Evolutionary conservation across 2,113 vertebrate species (phyloP).

Genomic region (Anguilla japonica): DNA sequence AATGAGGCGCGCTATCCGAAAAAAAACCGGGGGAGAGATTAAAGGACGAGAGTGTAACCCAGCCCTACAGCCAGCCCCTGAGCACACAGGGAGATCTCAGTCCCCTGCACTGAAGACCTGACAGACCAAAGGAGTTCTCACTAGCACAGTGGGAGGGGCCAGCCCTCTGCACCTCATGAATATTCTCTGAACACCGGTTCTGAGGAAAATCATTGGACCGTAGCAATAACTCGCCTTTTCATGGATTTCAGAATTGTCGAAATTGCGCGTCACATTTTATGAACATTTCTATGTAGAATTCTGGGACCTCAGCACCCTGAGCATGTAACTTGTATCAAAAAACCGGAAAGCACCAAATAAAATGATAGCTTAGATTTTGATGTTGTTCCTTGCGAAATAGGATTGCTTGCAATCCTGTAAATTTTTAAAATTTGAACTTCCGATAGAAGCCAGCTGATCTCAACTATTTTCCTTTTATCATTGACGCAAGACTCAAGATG

Average conservation of each 20-base stretch:
- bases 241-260: background rate
- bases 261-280: background rate
- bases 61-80: conserved; percentile 49
- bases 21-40: conserved; percentile 18
- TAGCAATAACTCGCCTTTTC: background rate
- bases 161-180: conserved; percentile 41
- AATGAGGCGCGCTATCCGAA: conserved; percentile 43
- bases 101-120: conserved; percentile 31
- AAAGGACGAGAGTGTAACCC: conserved; percentile 40
- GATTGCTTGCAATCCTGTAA: too few relatives aligned
- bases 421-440: too few relatives aligned
- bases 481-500: background rate
- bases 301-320: conserved; percentile 12
- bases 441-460: too few relatives aligned
- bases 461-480: too few relatives aligned
- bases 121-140: conserved; percentile 36
- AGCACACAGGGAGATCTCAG: conserved; percentile 47
- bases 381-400: too few relatives aligned
- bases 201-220: conserved; percentile 37
- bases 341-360: too few relatives aligned
- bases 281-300: background rate
- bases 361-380: too few relatives aligned
- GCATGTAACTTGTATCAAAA: too few relatives aligned
- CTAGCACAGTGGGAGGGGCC: conserved; percentile 36
- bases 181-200: conserved; percentile 43